Base-by-base conservation (phyloP, 2,113 vertebrate species). In the Rousettus leschenaultii region DNA sequence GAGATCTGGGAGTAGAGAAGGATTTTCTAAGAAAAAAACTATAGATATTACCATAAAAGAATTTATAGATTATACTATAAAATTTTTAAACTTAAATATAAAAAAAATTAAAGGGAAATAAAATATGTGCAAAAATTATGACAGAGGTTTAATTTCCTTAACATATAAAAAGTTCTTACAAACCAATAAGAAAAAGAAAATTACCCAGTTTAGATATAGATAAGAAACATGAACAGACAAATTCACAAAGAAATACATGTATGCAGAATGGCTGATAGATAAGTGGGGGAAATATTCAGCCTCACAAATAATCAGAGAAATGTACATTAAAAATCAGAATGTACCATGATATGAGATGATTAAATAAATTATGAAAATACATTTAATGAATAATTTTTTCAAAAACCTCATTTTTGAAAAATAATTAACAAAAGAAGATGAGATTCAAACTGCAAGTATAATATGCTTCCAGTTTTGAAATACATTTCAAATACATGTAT, bases 81-180 rank as follows among this genome's bases (percentile, higher is more conserved):
- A 93, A 51, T 6, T 71, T 38, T 95, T 48, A 13, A 86, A 84
- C 30, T 78, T 94, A 71, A 90, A 35, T 83, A 88, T n/a, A 88
- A 88, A 16, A 87, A 94, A 83, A 93, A 51, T 21, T 75, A 35
- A 94, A 92, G 35, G 9, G 33, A 95, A 79, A 48, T 89, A 33
- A 91, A 82, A 77, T 91, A 82, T 51, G 94, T 85, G 21, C 6
- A 53, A 57, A 82, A 92, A 82, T 45, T 77, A 24, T 68, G 45
- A 3, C n/a, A 95, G 65, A 77, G 16, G 2, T 87, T 91, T 91
- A 73, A 22, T 95, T 70, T 63, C 84, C 48, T 94, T 93, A 95
- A 96, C 82, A 95, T 95, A 88, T 51, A 88, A 96, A 92, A 96
- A 96, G 59, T 33, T 87, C 53, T 96, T 95, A 94, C 14, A 94